Evolutionary conservation across 1,140 invertebrate species (phyloP).

Genomic region (Solenopsis invicta): DNA sequence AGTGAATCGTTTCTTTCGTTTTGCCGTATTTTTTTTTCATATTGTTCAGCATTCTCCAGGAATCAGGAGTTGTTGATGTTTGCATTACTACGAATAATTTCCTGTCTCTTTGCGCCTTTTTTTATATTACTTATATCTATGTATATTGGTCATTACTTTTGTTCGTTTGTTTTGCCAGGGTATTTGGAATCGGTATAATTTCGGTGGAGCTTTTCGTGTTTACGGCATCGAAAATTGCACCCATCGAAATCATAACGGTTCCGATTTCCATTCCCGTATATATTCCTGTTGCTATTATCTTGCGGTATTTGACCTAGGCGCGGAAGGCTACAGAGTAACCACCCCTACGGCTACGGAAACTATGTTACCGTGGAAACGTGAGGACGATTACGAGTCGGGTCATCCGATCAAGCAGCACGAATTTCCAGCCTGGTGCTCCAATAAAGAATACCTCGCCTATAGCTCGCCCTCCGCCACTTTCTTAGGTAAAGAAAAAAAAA

Average conservation of each 20-base stretch:
- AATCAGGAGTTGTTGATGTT: neutral
- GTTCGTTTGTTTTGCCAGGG: neutral
- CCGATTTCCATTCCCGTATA: neutral
- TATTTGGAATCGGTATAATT: constrained; percentile 13
- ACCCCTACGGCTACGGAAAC: constrained; percentile 95
- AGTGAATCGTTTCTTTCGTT: constrained; percentile 13
- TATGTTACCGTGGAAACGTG: constrained; percentile 96
- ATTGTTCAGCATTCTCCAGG: constrained; percentile 2
- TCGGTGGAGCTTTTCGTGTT: neutral
- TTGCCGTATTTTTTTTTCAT: constrained; percentile 39
- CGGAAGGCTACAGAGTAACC: constrained; percentile 90
- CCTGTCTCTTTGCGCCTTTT: neutral
- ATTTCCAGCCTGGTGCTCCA: constrained; percentile 96
- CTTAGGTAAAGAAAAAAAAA: constrained; percentile 89
- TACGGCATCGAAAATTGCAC: constrained; percentile 2
- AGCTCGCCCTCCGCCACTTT: constrained; percentile 96
- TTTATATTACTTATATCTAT: neutral
- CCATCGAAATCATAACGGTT: constrained; percentile 33
- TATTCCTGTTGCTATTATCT: neutral
- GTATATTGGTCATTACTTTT: too few species aligned
- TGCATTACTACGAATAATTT: neutral
- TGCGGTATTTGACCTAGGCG: constrained; percentile 38
- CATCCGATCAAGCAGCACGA: constrained; percentile 94
- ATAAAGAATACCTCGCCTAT: constrained; percentile 97
- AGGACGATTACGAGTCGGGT: constrained; percentile 90